Evolutionary conservation across 2,797 vertebrate species (phyloP).

Genomic region (Parotocinclus haroldoi): DNA sequence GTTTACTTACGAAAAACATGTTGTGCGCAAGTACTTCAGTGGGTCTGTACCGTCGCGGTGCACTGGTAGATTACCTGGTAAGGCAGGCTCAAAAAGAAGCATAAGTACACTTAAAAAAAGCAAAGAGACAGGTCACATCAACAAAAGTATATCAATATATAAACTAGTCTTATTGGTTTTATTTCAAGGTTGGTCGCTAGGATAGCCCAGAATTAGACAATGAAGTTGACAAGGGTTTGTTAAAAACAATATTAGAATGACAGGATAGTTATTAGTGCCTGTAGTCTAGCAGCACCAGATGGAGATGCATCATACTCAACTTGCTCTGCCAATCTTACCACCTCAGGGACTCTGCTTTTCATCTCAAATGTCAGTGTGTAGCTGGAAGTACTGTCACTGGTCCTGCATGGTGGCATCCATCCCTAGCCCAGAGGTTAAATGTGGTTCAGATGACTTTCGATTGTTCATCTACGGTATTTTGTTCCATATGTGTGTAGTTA

Average conservation of each 20-base stretch:
- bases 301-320: constrained; percentile 33
- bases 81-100: too few species aligned
- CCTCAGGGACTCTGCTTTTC: constrained; percentile 49
- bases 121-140: too few species aligned
- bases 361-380: constrained; percentile 61
- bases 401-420: constrained; percentile 20
- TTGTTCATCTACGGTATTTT: too few species aligned
- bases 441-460: too few species aligned
- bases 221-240: background rate
- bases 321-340: constrained; percentile 41
- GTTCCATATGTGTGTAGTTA: too few species aligned
- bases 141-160: background rate
- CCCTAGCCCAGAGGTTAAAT: too few species aligned
- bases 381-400: constrained; percentile 55
- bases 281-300: constrained; percentile 10
- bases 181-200: background rate
- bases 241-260: constrained; percentile 10
- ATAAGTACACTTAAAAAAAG: too few species aligned
- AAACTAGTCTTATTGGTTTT: background rate
- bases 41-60: too few species aligned
- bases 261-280: constrained; percentile 15
- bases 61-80: too few species aligned
- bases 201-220: too few species aligned
- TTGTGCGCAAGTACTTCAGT: too few species aligned
- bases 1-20: too few species aligned